Evolutionary conservation across 2,113 vertebrate species (phyloP), one percentile per base, ranked within the genome.

Genomic region (Elephantulus edwardii): DNA sequence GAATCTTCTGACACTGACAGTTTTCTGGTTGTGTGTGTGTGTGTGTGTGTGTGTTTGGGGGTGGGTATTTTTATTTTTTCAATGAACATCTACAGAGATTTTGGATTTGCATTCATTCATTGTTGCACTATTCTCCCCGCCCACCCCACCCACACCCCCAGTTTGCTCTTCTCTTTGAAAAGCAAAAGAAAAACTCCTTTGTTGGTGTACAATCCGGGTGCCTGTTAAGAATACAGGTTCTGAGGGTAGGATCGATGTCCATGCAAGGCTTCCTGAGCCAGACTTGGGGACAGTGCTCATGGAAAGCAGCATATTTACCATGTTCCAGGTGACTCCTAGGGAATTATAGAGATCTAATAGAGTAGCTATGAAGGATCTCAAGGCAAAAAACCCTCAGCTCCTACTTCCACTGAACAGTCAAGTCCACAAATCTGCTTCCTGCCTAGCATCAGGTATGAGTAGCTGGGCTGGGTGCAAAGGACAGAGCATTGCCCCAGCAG

Each of bases 401-500:
- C 88, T 33, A 33, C 58, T 89, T 86, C 28, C 33, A 19, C 6
- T 4, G 48, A 75, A 20, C 54, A 52, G 1, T 64, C n/a, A 20
- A 84, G 28, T 28, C 42, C 24, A 10, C 9, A 14, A 5, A 42
- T 56, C 42, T 11, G 19, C 35, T 8, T 22, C 60, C 62, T 33
- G 14, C 40, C 19, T 40, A 11, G 5, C 44, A 16, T 44, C 50
- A 14, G 33, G 24, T n/a, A 33, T 52, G 26, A 71, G 77, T n/a
- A n/a, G 1, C 35, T 72, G 26, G 22, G 28, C 44, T 30, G 20
- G 17, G 0, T 30, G 26, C 5, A 3, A 60, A 70, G 48, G 28
- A 40, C 24, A n/a, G 19, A 60, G 58, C 42, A 1, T 28, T 17
- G 2, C 6, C 0, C 2, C 3, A 24, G 40, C 14, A 6, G 40